Conservation (phyloP, 2,888 invertebrate genomes). For the Orthonychiurus folsomi region DNA sequence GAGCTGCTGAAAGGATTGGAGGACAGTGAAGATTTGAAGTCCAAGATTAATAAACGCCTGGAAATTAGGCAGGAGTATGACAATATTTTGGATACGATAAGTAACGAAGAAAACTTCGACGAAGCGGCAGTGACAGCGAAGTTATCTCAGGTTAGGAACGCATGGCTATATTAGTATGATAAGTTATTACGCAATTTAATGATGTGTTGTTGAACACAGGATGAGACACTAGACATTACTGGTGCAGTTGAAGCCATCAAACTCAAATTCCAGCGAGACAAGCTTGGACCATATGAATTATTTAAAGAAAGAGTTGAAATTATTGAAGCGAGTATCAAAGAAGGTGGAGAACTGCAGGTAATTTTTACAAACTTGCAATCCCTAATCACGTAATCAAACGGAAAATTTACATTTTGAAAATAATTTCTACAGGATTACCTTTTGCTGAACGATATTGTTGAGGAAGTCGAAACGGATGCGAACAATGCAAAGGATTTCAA, state of each 20-base stretch:
- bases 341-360: not conserved
- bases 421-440: not conserved
- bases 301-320: not conserved
- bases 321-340: not conserved
- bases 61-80: conserved; percentile 10
- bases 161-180: too few species aligned
- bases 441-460: not conserved
- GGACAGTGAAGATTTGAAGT: not conserved
- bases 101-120: not conserved
- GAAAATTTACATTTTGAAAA: not conserved
- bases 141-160: not conserved
- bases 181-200: not conserved
- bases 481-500: not conserved
- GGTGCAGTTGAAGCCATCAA: not conserved
- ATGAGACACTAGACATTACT: conserved; percentile 4
- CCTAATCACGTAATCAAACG: not conserved
- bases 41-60: conserved; percentile 1
- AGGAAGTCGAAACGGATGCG: not conserved
- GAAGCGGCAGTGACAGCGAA: not conserved
- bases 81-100: not conserved
- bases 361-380: too few species aligned
- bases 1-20: not conserved
- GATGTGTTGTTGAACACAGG: not conserved
- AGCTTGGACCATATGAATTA: not conserved
- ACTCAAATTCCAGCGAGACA: not conserved